Base-by-base conservation (phyloP, 35 echinoderm and acorn worm species). In the Stichopus chloronotus region DNA sequence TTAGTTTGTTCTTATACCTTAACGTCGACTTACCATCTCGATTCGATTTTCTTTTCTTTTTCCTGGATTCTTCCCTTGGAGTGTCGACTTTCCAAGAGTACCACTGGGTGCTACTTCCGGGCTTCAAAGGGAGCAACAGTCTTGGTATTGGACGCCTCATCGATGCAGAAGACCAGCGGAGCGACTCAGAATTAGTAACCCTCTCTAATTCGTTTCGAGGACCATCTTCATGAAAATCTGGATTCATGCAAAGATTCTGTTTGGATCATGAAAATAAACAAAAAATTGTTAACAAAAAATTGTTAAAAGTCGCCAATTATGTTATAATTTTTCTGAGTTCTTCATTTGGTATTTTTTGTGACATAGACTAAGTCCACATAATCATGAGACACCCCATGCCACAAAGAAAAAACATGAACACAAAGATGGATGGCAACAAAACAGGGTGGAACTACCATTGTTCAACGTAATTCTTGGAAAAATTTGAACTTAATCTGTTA, bases 41-140 rank as follows among this genome's bases (percentile, higher is more conserved):
- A n/a, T 69, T 60, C 8, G 61, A 13, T 61, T 21, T 60, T 7
- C 61, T 5, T 58, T 60, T 88, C 54, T 57, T 17, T 88, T 12
- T 88, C 24, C 61, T 88, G 10, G 6, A n/a, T 23, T 63, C 57
- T 88, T 10, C 61, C 58, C 61, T 63, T 5, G 86, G 57, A 13
- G 86, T 60, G 25, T 60, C 57, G n/a, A 69, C 57, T 58, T 88
- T 88, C 86, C 86, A 88, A 63, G 86, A 54, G 58, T 88, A 88
- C 86, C 86, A 88, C 25, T 88, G 86, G 86, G 86, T 88, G 20
- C 61, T 60, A 21, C 61, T 69, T 21, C 86, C 86, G 13, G 86
- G 86, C 8, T 20, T 55, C 25, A 88, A 57, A 8, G 86, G 86
- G 13, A 88, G 61, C 4, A 88, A 57, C 8, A 88, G 86, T 58